These are phyloP conservation scores for Sebastes vulpes DNA, from an alignment of 2,797 vertebrate species.

Conservation along the genomic window DNA sequence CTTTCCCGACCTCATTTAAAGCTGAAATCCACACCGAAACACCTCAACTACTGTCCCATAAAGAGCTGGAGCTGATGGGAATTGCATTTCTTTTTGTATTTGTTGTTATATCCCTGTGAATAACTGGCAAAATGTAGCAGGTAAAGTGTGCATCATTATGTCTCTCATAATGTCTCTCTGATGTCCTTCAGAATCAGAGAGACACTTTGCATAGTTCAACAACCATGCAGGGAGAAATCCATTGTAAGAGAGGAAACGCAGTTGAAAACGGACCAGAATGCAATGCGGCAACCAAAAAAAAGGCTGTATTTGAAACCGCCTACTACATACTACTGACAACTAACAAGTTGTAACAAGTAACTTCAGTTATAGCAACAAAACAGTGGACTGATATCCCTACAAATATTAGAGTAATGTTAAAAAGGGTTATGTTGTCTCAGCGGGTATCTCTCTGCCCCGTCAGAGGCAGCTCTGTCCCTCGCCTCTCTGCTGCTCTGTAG, in stretches of 20 bases:
- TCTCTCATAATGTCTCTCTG: too few relatives aligned
- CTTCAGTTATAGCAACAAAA: too few relatives aligned
- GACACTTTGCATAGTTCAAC: neutral
- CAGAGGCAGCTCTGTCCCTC: too few relatives aligned
- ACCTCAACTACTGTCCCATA: neutral
- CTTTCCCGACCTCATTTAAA: constrained; percentile 15
- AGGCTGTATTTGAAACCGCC: too few relatives aligned
- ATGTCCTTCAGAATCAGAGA: neutral
- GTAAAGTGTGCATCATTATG: neutral
- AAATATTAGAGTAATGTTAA: too few relatives aligned
- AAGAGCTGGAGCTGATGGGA: neutral
- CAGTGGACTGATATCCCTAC: too few relatives aligned
- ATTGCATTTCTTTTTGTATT: neutral
- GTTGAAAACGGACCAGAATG: neutral
- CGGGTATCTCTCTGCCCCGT: too few relatives aligned
- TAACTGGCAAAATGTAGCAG: neutral
- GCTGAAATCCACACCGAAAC: neutral
- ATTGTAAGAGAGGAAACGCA: neutral
- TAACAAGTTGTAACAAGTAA: too few relatives aligned
- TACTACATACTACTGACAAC: too few relatives aligned
- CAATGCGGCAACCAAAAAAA: neutral
- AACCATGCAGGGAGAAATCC: neutral
- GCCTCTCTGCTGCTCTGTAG: too few relatives aligned
- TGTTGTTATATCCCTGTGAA: neutral
- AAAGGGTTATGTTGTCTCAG: too few relatives aligned